Evolutionary conservation across 2,797 vertebrate genomes (phyloP).

Genomic region (Cossypha dichroa): DNA sequence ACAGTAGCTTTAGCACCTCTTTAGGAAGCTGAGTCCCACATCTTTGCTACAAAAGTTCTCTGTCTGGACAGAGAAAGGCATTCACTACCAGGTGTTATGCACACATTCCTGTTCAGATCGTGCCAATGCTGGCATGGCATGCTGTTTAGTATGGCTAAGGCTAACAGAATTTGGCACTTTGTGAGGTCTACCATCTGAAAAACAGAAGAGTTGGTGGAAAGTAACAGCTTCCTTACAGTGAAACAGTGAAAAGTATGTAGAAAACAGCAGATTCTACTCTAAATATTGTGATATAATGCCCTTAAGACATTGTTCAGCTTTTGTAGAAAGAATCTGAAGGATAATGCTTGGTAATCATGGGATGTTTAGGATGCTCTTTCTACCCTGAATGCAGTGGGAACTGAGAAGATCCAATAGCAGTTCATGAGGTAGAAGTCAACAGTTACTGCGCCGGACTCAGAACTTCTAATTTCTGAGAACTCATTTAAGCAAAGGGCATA

Average conservation of each 20-base stretch:
- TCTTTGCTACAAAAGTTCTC: not conserved
- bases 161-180: not conserved
- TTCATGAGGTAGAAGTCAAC: not conserved
- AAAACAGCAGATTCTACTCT: not conserved
- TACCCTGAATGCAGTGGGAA: not conserved
- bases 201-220: not conserved
- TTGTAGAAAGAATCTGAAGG: not conserved
- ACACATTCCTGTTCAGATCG: accelerated
- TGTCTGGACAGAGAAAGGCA: not conserved
- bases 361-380: not conserved
- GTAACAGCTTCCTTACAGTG: not conserved
- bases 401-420: not conserved
- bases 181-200: not conserved
- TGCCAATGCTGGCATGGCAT: not conserved
- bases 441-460: not conserved
- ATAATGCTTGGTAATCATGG: not conserved
- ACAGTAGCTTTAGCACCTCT: not conserved
- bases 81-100: not conserved
- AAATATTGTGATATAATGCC: not conserved
- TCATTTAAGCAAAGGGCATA: not conserved
- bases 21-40: not conserved
- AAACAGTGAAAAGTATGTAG: not conserved
- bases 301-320: not conserved
- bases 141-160: not conserved
- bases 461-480: not conserved